phyloP scores from a whole-genome alignment of 2,113 vertebrate species.

The Plectropomus leopardus region DNA sequence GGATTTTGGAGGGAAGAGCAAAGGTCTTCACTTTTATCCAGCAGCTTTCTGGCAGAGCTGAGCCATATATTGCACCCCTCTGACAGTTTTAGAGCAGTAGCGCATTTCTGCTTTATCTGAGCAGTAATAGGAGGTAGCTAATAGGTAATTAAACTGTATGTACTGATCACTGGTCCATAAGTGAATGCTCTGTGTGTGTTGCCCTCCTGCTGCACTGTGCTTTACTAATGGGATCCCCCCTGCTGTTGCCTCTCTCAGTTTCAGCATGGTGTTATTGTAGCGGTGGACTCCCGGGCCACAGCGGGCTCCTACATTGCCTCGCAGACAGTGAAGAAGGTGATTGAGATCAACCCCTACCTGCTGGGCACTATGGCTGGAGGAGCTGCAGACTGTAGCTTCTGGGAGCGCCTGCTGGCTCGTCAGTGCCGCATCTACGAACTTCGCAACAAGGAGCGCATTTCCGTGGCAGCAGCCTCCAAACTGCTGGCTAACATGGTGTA shows the following conservation, averaged over 20 bases:
- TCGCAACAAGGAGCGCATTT: constrained; percentile 95
- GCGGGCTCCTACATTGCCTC: constrained; percentile 93
- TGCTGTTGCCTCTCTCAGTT: constrained; percentile 82
- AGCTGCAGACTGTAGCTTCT: constrained; percentile 94
- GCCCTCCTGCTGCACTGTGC: neutral
- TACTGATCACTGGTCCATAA: neutral
- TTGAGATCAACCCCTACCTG: constrained; percentile 94
- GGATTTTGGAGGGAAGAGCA: constrained; percentile 27
- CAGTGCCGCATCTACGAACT: constrained; percentile 95
- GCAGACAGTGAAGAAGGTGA: constrained; percentile 94
- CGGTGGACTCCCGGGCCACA: constrained; percentile 93
- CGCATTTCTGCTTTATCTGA: neutral
- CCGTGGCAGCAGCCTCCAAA: constrained; percentile 93
- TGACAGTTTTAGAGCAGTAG: neutral
- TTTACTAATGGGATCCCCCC: neutral
- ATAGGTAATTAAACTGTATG: neutral
- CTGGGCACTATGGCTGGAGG: constrained; percentile 95
- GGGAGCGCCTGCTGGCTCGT: constrained; percentile 92
- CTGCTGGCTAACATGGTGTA: constrained; percentile 97
- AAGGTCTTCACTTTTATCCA: constrained; percentile 28
- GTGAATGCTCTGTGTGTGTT: neutral
- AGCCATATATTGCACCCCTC: constrained; percentile 3
- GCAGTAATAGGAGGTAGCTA: neutral
- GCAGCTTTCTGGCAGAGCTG: constrained; percentile 28
- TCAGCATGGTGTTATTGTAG: constrained; percentile 91